phyloP scores from a whole-genome alignment of 2,113 vertebrate genomes.

The Tragelaphus buxtoni region DNA sequence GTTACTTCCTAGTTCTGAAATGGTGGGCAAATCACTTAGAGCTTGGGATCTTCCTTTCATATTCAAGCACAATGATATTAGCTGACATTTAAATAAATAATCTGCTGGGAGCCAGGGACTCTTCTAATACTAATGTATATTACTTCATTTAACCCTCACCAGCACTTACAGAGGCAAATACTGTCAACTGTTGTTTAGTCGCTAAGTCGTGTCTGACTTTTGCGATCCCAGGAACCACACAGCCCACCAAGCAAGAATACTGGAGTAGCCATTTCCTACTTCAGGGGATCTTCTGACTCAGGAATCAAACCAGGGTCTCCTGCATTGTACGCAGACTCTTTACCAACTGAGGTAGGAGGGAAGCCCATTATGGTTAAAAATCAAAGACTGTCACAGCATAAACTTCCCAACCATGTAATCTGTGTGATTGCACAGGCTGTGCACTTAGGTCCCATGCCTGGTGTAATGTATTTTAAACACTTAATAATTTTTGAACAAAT shows the following conservation, averaged over 20 bases:
- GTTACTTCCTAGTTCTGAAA: neutral
- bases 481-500: neutral
- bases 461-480: neutral
- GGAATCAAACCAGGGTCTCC: neutral
- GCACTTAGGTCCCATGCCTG: neutral
- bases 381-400: neutral
- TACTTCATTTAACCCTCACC: neutral
- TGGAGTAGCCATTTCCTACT: neutral
- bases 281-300: neutral
- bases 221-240: neutral
- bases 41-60: neutral
- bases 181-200: neutral
- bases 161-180: neutral
- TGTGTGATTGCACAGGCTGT: fast-evolving
- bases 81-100: neutral
- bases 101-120: neutral
- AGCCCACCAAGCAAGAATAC: neutral
- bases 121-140: neutral
- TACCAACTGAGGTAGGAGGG: neutral
- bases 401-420: neutral
- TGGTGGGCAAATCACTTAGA: neutral
- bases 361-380: neutral
- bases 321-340: neutral
- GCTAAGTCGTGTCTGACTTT: neutral
- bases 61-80: neutral